Base-by-base conservation (phyloP, 2,888 invertebrate genomes). In the Ophioninae sp. region DNA sequence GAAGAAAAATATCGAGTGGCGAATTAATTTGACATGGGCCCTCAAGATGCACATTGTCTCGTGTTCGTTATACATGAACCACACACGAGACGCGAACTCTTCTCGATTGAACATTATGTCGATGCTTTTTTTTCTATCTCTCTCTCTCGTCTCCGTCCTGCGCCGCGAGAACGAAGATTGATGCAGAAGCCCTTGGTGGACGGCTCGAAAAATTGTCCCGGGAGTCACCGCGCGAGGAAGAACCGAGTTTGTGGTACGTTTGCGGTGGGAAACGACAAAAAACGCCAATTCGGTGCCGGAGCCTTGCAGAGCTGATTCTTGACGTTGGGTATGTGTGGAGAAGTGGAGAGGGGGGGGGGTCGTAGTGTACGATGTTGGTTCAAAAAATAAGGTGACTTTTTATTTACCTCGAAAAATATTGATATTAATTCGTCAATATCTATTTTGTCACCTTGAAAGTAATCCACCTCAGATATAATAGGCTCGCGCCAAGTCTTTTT, bases 81-180 rank as follows among this genome's bases (percentile, higher is more conserved):
- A 37, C 39, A 37, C 74, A 75, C 51, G 83, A 86, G 85, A 84
- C 85, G 83, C 82, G 77, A 84, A 87, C 86, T 86, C 73, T 84
- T 77, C 84, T 65, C 81, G 86, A 86, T 87, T 86, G 86, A 86
- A 87, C 87, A 87, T 87, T 87, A 87, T 86, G 87, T 87, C 85
- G 78, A 85, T 83, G 85, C 85, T 86, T 85, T 85, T 84, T 85
- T 84, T 83, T 79, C 79, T 76, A 59, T 22, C 22, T 37, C 79
- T 76, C 64, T 22, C 22, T 37, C 13, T 51, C 3, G 13, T 51
- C 10, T 22, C 30, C 23, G 10, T 51, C 3, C 13, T 51, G 13
- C 63, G 58, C 77, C 74, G 63, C 79, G 82, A 76, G 80, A 87
- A 88, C 88, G 86, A 88, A 88, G 88, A 88, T 88, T 88, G 88